Evolutionary conservation across 2,113 vertebrate species (phyloP).

Genomic region (Myiozetetes cayanensis): DNA sequence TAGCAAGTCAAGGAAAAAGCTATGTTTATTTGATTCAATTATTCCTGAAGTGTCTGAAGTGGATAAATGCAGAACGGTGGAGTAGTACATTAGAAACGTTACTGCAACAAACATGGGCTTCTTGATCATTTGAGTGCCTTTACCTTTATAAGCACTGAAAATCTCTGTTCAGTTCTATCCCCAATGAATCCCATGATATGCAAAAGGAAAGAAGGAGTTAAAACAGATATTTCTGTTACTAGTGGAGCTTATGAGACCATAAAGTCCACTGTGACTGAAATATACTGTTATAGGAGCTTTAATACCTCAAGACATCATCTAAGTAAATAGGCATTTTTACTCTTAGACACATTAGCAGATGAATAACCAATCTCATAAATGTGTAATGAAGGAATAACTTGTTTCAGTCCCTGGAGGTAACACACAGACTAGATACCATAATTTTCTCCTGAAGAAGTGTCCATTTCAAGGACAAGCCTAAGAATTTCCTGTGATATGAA

Average conservation of each 20-base stretch:
- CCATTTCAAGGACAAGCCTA: not conserved
- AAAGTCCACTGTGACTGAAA: not conserved
- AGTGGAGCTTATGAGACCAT: not conserved
- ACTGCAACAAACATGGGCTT: not conserved
- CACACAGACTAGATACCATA: not conserved
- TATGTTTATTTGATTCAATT: not conserved
- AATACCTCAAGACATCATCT: not conserved
- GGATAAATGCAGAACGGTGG: rapidly evolving
- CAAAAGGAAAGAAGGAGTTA: not conserved
- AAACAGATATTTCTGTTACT: not conserved
- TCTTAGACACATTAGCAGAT: not conserved
- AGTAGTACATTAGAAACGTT: not conserved
- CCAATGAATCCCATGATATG: not conserved
- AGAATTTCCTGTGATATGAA: not conserved
- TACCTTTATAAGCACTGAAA: not conserved
- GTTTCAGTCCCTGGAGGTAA: not conserved
- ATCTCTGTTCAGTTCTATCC: not conserved
- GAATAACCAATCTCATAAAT: constrained; percentile 32
- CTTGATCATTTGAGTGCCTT: not conserved
- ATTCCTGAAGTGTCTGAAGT: not conserved
- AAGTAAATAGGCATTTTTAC: constrained; percentile 28
- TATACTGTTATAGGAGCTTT: not conserved
- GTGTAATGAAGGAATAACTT: not conserved
- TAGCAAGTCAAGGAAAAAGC: not conserved
- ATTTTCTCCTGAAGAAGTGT: not conserved